Percentiles rank a stretch among this genome's conserved stretches.
Evolutionary conservation across 2,797 vertebrate genomes (phyloP).

Genomic region (Ceryle rudis): DNA sequence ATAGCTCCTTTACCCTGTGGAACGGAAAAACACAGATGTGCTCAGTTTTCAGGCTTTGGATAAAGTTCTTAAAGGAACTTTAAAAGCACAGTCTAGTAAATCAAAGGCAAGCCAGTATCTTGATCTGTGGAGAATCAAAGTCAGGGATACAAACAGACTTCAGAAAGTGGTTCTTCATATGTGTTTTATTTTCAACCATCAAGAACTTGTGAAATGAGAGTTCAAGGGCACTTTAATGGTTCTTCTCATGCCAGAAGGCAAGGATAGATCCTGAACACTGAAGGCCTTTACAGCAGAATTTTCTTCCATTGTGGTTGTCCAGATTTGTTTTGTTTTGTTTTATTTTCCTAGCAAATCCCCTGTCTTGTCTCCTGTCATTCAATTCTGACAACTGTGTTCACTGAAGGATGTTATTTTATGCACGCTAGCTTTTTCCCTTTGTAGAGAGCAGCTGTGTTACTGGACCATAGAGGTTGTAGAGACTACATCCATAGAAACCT

Average conservation of each 20-base stretch:
- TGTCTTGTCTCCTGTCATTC: neutral
- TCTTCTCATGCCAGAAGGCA: neutral
- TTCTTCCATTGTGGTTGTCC: neutral
- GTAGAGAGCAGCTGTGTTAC: neutral
- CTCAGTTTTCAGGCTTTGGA: neutral
- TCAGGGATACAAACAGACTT: neutral
- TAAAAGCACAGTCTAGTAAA: neutral
- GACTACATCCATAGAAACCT: neutral
- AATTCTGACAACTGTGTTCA: neutral
- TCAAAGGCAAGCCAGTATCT: neutral
- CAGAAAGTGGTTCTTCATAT: neutral
- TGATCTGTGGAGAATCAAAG: constrained; percentile 10
- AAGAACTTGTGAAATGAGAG: neutral
- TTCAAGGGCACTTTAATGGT: neutral
- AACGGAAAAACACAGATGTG: neutral
- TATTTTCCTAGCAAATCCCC: neutral
- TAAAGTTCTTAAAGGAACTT: neutral
- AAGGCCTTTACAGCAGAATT: neutral
- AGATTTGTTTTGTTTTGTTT: neutral
- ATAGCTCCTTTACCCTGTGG: neutral
- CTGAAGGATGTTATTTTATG: neutral
- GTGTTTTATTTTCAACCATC: neutral
- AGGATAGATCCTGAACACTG: neutral
- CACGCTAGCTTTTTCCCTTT: neutral
- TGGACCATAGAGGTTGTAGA: neutral